phyloP scores from a whole-genome alignment of 2,888 invertebrate genomes.

The Hydrotaea cyrtoneurina region DNA sequence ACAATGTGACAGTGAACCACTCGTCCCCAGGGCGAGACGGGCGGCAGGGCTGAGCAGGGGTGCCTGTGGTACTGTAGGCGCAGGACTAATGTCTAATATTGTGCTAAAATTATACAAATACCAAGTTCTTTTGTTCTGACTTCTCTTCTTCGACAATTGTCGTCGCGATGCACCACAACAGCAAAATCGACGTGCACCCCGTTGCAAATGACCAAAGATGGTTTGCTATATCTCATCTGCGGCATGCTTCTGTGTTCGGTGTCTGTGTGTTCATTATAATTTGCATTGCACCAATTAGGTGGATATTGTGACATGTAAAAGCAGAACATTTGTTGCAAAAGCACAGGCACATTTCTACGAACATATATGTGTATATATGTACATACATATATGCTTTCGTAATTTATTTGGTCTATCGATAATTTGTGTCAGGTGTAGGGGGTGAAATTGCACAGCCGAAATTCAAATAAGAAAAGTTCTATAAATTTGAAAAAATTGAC shows the following conservation, averaged over 20 bases:
- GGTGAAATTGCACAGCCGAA: too few relatives aligned
- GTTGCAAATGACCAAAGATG: conserved; percentile 65
- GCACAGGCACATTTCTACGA: background rate
- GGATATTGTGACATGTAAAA: background rate
- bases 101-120: conserved; percentile 64
- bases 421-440: background rate
- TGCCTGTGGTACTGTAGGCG: conserved; percentile 63
- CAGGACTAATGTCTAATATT: conserved; percentile 67
- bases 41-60: conserved; percentile 51
- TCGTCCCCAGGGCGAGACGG: background rate
- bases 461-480: too few relatives aligned
- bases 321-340: background rate
- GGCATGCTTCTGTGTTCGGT: conserved; percentile 10
- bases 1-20: conserved; percentile 44
- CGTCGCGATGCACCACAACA: conserved; percentile 45
- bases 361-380: background rate
- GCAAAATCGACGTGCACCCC: conserved; percentile 24
- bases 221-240: conserved; percentile 46
- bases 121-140: conserved; percentile 48
- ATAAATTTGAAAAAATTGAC: too few relatives aligned
- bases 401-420: too few relatives aligned
- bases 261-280: conserved; percentile 42
- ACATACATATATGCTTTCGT: background rate
- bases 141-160: conserved; percentile 53
- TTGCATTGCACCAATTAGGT: conserved; percentile 4